phyloP scores from a whole-genome alignment of 2,888 invertebrate species.

The Eucriotettix oculatus region DNA sequence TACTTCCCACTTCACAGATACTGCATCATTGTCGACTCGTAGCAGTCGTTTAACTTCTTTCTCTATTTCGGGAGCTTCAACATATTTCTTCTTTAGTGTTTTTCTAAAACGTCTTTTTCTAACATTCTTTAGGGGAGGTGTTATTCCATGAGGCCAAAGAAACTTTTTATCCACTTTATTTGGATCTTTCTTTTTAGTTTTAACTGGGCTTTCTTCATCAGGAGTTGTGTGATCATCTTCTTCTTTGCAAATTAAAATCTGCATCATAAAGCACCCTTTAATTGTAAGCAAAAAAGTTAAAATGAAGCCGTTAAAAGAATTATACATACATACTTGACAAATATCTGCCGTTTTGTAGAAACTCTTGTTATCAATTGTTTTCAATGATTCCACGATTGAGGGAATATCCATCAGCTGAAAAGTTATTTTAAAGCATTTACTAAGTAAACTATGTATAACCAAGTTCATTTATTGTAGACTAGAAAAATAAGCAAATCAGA shows the following conservation, averaged over 20 bases:
- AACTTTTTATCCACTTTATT: conserved; percentile 80
- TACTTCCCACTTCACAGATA: conserved; percentile 73
- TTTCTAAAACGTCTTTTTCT: conserved; percentile 83
- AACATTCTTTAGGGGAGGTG: conserved; percentile 91
- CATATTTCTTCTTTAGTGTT: conserved; percentile 90
- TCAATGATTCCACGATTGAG: conserved; percentile 79
- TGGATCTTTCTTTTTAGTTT: conserved; percentile 75
- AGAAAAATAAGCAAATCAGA: too few relatives aligned
- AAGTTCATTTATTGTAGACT: too few relatives aligned
- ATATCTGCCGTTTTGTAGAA: conserved; percentile 97
- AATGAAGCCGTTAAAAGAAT: neutral
- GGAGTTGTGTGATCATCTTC: conserved; percentile 62
- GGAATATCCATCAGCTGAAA: conserved; percentile 71
- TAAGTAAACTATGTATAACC: neutral
- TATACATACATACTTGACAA: conserved; percentile 48
- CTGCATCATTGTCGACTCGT: conserved; percentile 83
- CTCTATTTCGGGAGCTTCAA: conserved; percentile 94
- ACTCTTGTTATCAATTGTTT: conserved; percentile 90
- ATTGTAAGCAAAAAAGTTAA: neutral
- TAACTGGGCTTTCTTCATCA: conserved; percentile 59
- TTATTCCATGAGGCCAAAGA: conserved; percentile 87
- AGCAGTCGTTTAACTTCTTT: conserved; percentile 90
- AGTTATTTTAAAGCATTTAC: neutral
- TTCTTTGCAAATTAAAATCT: conserved; percentile 70
- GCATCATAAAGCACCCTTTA: neutral